Evolutionary conservation across 1,140 invertebrate species (phyloP).

Genomic region (Drosophila chauvacae): DNA sequence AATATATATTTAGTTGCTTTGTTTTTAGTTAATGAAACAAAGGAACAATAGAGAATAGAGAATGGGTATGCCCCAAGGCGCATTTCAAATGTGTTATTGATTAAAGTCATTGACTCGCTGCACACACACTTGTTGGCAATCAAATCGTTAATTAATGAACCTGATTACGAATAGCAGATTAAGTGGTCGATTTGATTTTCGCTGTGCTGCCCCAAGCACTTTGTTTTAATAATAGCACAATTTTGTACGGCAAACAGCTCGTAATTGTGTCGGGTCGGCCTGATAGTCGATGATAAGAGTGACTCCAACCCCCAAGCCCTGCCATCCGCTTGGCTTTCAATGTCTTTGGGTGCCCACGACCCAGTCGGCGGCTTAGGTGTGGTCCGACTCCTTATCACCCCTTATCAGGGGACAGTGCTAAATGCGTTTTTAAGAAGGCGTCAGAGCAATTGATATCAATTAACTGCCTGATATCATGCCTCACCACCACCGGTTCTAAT

Average conservation of each 20-base stretch:
- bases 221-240: conserved; percentile 12
- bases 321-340: conserved; percentile 6
- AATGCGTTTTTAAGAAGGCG: conserved; percentile 13
- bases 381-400: conserved; percentile 2
- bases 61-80: neutral
- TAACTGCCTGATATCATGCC: conserved; percentile 12
- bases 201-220: conserved; percentile 1
- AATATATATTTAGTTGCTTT: neutral
- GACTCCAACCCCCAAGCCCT: conserved; percentile 1
- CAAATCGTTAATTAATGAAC: conserved; percentile 18
- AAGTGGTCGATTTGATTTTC: conserved; percentile 6
- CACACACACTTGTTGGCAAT: conserved; percentile 6
- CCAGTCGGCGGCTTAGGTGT: neutral
- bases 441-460: conserved; percentile 17
- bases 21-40: conserved; percentile 3
- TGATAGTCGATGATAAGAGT: conserved; percentile 10
- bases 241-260: conserved; percentile 11
- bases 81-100: neutral
- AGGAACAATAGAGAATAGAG: neutral
- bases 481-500: neutral
- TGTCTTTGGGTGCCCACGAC: neutral
- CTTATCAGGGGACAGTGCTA: conserved; percentile 15
- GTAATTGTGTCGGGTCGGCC: conserved; percentile 7
- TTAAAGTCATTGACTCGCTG: conserved; percentile 10
- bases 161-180: conserved; percentile 8